phyloP scores from a whole-genome alignment of 2,888 invertebrate genomes.

The Drosophila rubida region DNA sequence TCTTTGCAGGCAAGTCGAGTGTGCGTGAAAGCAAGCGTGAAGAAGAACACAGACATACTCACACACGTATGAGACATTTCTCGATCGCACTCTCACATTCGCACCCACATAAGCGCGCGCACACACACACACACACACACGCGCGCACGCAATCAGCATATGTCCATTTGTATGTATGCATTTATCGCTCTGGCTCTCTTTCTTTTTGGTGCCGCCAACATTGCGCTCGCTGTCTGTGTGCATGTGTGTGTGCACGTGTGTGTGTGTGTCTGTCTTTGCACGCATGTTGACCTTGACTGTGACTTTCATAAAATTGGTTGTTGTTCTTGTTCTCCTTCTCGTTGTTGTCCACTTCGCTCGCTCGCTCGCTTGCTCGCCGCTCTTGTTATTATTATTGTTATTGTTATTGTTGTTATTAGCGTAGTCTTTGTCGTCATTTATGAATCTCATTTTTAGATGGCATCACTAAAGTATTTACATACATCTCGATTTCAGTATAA shows the following conservation, averaged over 20 bases:
- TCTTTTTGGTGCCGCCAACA: constrained; percentile 12
- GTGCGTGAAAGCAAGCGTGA: constrained; percentile 61
- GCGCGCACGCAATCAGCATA: constrained; percentile 4
- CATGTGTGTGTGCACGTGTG: constrained; percentile 10
- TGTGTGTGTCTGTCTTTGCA: constrained; percentile 53
- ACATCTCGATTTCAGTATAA: not conserved
- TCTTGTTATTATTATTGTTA: constrained; percentile 12
- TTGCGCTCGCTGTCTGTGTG: constrained; percentile 9
- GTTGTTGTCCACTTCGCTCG: constrained; percentile 14
- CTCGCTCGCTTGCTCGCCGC: constrained; percentile 19
- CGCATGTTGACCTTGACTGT: constrained; percentile 82
- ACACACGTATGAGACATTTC: constrained; percentile 11
- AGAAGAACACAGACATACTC: constrained; percentile 19
- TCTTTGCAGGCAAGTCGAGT: constrained; percentile 41
- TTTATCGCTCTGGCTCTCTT: constrained; percentile 20
- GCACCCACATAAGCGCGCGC: constrained; percentile 1
- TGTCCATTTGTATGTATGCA: constrained; percentile 7
- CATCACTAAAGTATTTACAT: constrained; percentile 21
- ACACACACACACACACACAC: not conserved
- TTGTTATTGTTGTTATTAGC: constrained; percentile 32
- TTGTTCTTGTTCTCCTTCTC: constrained; percentile 37
- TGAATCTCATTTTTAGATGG: constrained; percentile 51
- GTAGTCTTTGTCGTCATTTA: constrained; percentile 50
- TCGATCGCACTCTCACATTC: constrained; percentile 31
- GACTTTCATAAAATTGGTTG: constrained; percentile 79